These are phyloP conservation scores for Tortricodes alternella DNA, from an alignment of 2,888 invertebrate species.

Conservation along the genomic window DNA sequence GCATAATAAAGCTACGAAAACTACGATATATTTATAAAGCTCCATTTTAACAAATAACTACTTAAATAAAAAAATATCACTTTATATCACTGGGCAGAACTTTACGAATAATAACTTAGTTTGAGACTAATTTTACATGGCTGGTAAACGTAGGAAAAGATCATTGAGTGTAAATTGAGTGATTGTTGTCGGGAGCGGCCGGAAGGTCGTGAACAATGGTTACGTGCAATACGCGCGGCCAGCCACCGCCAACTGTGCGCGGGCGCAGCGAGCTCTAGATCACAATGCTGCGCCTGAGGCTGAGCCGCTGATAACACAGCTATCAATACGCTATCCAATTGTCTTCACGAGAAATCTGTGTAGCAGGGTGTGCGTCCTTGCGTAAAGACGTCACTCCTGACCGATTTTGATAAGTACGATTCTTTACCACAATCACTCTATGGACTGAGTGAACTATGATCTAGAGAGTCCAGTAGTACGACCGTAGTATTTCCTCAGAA, in stretches of 20 bases:
- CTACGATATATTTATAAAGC: slow-evolving; percentile 41
- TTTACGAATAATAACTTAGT: slow-evolving; percentile 30
- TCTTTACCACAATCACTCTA: no score
- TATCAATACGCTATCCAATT: neutral
- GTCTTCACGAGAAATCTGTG: neutral
- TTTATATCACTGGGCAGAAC: slow-evolving; percentile 41
- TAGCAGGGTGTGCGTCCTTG: neutral
- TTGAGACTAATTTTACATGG: slow-evolving; percentile 42
- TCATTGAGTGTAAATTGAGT: slow-evolving; percentile 41
- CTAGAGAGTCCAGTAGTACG: no score
- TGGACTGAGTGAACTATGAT: no score
- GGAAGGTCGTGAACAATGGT: slow-evolving; percentile 38
- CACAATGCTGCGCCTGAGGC: slow-evolving; percentile 2
- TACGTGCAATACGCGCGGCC: slow-evolving; percentile 50
- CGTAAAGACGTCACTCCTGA: no score
- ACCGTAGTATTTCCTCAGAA: no score
- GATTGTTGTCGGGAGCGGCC: slow-evolving; percentile 32
- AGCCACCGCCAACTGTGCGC: slow-evolving; percentile 48
- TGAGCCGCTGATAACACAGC: neutral
- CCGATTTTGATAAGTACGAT: no score
- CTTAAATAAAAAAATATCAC: slow-evolving; percentile 41
- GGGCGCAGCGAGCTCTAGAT: slow-evolving; percentile 21
- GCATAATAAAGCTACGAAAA: slow-evolving; percentile 41
- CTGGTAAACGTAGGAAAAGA: slow-evolving; percentile 39
- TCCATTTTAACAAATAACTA: slow-evolving; percentile 29